A percentile compares a stretch with the other conserved stretches of the same genome.
Evolutionary conservation across 2,113 vertebrate genomes (phyloP).

Genomic region (Bombycilla garrulus): DNA sequence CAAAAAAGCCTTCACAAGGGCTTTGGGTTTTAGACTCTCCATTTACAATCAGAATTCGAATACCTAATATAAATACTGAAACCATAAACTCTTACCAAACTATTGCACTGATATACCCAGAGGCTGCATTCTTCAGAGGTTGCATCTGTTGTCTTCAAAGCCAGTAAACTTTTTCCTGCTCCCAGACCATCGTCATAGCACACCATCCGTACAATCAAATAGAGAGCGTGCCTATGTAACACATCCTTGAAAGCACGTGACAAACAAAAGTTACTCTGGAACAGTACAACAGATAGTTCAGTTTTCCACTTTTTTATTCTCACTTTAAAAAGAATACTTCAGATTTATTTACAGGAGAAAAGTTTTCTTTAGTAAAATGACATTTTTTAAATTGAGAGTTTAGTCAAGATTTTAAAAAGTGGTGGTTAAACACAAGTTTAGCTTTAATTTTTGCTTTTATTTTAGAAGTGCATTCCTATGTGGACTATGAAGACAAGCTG

Average conservation of each 20-base stretch:
- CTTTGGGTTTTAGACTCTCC: not conserved
- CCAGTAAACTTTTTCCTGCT: conserved; percentile 90
- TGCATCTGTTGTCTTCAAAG: conserved; percentile 90
- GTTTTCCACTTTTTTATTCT: not conserved
- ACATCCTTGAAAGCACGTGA: conserved; percentile 82
- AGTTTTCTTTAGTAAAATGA: not conserved
- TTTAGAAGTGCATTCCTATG: not conserved
- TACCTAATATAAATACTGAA: not conserved
- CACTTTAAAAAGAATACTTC: not conserved
- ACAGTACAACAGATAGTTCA: not conserved
- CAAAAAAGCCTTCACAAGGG: not conserved
- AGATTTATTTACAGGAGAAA: not conserved
- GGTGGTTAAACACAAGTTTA: not conserved
- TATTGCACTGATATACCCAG: conserved; percentile 97
- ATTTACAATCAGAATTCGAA: not conserved
- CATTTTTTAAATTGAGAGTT: not conserved
- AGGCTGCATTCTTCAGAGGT: conserved; percentile 87
- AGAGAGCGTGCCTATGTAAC: conserved; percentile 91
- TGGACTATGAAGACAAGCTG: not conserved
- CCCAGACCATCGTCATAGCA: conserved; percentile 96
- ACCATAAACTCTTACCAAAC: conserved; percentile 79
- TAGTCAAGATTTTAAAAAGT: not conserved
- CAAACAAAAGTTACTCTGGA: not conserved
- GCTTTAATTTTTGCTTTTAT: not conserved
- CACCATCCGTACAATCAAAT: conserved; percentile 93